phyloP scores from a whole-genome alignment of 1,140 invertebrate genomes.

The Drosophila tristis region DNA sequence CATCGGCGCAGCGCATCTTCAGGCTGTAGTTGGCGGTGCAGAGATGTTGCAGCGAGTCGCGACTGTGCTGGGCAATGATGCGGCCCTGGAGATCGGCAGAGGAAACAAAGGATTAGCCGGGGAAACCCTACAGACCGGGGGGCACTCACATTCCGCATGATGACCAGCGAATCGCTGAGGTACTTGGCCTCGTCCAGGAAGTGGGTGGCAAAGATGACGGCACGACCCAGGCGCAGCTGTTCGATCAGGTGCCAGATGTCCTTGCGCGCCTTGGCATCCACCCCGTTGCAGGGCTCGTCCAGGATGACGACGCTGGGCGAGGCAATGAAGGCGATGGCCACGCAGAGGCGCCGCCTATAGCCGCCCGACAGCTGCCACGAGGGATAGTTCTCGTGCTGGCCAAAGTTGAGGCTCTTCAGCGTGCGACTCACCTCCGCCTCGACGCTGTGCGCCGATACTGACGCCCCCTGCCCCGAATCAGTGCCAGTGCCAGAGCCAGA shows the following conservation, averaged over 20 bases:
- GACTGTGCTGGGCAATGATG: constrained; percentile 78
- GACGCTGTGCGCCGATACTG: not conserved
- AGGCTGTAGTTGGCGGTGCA: constrained; percentile 71
- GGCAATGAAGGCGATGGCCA: constrained; percentile 89
- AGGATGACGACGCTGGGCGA: constrained; percentile 90
- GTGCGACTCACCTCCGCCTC: constrained; percentile 84
- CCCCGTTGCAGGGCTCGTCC: constrained; percentile 92
- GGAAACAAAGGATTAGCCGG: not conserved
- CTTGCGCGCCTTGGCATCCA: constrained; percentile 90
- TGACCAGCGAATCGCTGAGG: constrained; percentile 87
- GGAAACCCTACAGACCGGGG: not conserved
- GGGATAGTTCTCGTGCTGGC: constrained; percentile 85
- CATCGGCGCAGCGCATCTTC: constrained; percentile 56
- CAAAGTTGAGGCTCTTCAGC: constrained; percentile 86
- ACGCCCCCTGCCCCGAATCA: not conserved
- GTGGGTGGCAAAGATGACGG: constrained; percentile 90
- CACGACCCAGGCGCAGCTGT: constrained; percentile 87
- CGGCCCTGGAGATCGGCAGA: constrained; percentile 57
- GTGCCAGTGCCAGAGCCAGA: not conserved
- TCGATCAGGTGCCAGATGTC: constrained; percentile 91
- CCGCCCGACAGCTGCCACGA: constrained; percentile 87
- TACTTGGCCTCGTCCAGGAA: constrained; percentile 89
- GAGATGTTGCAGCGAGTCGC: constrained; percentile 67
- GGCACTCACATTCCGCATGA: constrained; percentile 86
- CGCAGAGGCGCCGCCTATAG: constrained; percentile 87